These are phyloP conservation scores for Elmis aenea DNA, from an alignment of 2,888 invertebrate species.

Conservation along the genomic window DNA sequence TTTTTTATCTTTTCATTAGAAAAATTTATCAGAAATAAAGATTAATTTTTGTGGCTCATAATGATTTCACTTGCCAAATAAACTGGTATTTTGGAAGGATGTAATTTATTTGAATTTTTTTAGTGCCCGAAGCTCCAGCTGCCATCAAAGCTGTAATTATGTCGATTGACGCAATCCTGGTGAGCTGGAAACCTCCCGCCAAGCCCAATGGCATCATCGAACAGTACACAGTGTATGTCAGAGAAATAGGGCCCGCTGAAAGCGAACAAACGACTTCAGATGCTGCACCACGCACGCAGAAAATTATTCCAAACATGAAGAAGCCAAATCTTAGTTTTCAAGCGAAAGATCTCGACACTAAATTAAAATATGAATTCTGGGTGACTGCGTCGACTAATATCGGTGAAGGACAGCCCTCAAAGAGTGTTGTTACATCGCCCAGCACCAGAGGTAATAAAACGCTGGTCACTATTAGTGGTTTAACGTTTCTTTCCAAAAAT, in stretches of 20 bases:
- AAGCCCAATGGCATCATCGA: conserved; percentile 90
- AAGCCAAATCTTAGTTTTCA: conserved; percentile 69
- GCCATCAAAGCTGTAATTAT: conserved; percentile 90
- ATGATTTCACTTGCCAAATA: conserved; percentile 1
- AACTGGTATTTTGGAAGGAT: conserved; percentile 4
- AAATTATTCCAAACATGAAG: conserved; percentile 71
- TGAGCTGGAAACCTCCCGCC: conserved; percentile 90
- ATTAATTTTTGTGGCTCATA: too few species aligned
- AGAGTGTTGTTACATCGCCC: conserved; percentile 79
- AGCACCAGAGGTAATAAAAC: conserved; percentile 63
- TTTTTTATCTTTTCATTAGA: too few species aligned
- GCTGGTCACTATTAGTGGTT: not conserved
- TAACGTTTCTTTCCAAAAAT: conserved; percentile 1
- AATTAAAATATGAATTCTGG: conserved; percentile 88
- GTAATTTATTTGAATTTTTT: conserved; percentile 21
- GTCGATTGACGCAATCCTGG: conserved; percentile 85
- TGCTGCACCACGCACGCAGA: conserved; percentile 65
- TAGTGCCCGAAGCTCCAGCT: conserved; percentile 90
- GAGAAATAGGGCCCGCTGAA: conserved; percentile 51
- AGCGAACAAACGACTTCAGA: conserved; percentile 47
- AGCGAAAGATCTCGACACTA: conserved; percentile 74
- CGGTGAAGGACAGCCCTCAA: conserved; percentile 89
- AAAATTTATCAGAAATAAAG: too few species aligned
- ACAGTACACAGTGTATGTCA: conserved; percentile 88
- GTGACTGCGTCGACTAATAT: conserved; percentile 91